These are phyloP conservation scores for Leptothorax acervorum DNA, from an alignment of 2,888 invertebrate species.

Conservation along the genomic window DNA sequence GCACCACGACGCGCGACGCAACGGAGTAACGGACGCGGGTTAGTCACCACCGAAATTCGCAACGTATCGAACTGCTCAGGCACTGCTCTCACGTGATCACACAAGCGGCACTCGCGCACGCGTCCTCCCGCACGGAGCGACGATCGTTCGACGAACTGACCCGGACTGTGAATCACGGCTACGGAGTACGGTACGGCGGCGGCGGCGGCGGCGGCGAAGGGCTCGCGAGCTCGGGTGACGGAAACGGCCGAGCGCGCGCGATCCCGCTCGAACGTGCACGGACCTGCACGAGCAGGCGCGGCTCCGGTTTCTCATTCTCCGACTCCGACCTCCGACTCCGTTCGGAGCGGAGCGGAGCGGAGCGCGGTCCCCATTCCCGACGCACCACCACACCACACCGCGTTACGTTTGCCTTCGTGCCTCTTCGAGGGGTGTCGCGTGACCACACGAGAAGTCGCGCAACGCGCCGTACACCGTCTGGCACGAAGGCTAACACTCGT, in stretches of 20 bases:
- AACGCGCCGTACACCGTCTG: conserved; percentile 70
- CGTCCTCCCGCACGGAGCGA: conserved; percentile 65
- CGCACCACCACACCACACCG: conserved; percentile 26
- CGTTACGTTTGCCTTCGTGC: conserved; percentile 64
- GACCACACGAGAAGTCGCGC: conserved; percentile 72
- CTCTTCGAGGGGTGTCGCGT: conserved; percentile 73
- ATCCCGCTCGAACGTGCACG: conserved; percentile 41
- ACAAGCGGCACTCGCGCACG: conserved; percentile 70
- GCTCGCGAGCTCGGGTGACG: conserved; percentile 44
- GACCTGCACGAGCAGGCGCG: conserved; percentile 48
- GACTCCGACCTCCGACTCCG: conserved; percentile 22
- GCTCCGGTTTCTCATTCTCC: background rate
- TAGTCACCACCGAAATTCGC: conserved; percentile 44
- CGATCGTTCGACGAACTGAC: conserved; percentile 74
- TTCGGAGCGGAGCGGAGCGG: no score
- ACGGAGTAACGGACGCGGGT: background rate
- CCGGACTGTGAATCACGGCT: conserved; percentile 73
- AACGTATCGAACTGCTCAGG: conserved; percentile 64
- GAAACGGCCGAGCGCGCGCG: conserved; percentile 33
- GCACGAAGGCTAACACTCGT: conserved; percentile 72
- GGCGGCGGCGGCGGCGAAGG: conserved; percentile 59
- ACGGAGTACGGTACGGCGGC: conserved; percentile 57
- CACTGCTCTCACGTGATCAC: conserved; percentile 72
- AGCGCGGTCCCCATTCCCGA: no score
- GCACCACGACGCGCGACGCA: conserved; percentile 30